These are phyloP conservation scores for Drosophila tropicalis DNA, from an alignment of 1,140 invertebrate species.

Conservation along the genomic window DNA sequence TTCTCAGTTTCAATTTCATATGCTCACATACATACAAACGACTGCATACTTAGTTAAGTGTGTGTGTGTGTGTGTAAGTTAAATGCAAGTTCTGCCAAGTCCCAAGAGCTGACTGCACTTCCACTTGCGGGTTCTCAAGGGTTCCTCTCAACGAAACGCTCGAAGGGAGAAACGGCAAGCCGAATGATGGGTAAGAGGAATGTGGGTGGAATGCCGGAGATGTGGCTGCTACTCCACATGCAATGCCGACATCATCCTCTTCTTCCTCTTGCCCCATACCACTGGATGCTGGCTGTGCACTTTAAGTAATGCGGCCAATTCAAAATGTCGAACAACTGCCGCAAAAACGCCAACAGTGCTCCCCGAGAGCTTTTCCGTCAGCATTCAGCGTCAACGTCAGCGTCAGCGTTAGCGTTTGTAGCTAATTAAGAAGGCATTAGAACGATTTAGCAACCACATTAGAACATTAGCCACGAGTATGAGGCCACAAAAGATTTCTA, in stretches of 20 bases:
- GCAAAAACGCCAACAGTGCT: slow-evolving; percentile 33
- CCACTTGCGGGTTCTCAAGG: slow-evolving; percentile 57
- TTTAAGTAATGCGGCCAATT: slow-evolving; percentile 77
- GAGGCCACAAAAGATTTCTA: neutral
- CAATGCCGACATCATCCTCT: too few relatives aligned
- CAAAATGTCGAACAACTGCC: slow-evolving; percentile 77
- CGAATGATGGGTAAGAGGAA: too few relatives aligned
- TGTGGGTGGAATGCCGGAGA: neutral
- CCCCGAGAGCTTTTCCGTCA: neutral
- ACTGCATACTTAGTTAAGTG: neutral
- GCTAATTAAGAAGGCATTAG: slow-evolving; percentile 78
- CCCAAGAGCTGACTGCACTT: slow-evolving; percentile 48
- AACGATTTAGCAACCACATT: slow-evolving; percentile 17
- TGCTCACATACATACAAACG: neutral
- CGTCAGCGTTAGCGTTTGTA: slow-evolving; percentile 24
- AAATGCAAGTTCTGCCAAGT: slow-evolving; percentile 57
- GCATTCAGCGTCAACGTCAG: neutral
- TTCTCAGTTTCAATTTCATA: slow-evolving; percentile 8
- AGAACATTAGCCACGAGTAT: neutral
- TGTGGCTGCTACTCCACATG: slow-evolving; percentile 5
- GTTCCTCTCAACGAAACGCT: slow-evolving; percentile 32
- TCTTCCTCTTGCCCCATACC: neutral
- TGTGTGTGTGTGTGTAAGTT: slow-evolving; percentile 24
- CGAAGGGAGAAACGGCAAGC: neutral
- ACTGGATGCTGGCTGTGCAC: slow-evolving; percentile 30